These are phyloP conservation scores for Seriola dumerili DNA, from an alignment of 2,113 vertebrate species.

Conservation along the genomic window DNA sequence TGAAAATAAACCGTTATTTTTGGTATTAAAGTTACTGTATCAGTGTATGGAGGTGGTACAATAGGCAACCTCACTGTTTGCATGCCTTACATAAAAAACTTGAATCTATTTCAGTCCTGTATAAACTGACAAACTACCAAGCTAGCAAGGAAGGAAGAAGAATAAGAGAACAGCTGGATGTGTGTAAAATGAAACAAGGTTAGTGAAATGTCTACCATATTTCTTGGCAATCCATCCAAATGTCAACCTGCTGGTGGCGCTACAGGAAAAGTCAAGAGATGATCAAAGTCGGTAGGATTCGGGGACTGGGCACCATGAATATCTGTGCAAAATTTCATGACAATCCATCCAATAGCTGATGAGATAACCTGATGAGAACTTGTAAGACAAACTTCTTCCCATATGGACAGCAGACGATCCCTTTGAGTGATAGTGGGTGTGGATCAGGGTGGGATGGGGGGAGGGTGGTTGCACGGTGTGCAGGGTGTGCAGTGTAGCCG, in stretches of 20 bases:
- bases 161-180: background rate
- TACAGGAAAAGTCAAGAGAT: no score
- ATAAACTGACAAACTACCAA: background rate
- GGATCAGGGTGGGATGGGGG: background rate
- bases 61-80: background rate
- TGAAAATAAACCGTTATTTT: background rate
- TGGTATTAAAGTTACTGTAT: no score
- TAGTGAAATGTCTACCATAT: background rate
- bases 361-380: background rate
- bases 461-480: background rate
- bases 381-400: slow-evolving; percentile 2
- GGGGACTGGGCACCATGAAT: background rate
- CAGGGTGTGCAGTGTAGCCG: slow-evolving; percentile 15
- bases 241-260: no score
- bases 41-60: no score
- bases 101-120: no score
- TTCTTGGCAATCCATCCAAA: no score
- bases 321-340: background rate
- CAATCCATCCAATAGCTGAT: background rate
- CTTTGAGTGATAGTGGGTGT: slow-evolving; percentile 14
- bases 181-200: background rate
- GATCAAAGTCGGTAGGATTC: no score
- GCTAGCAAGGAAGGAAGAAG: background rate
- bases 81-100: background rate
- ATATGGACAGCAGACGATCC: slow-evolving; percentile 37